Evolutionary conservation across 2,888 invertebrate genomes (phyloP), one percentile per base, ranked within the genome.

Genomic region (Tuberolachnus salignus): DNA sequence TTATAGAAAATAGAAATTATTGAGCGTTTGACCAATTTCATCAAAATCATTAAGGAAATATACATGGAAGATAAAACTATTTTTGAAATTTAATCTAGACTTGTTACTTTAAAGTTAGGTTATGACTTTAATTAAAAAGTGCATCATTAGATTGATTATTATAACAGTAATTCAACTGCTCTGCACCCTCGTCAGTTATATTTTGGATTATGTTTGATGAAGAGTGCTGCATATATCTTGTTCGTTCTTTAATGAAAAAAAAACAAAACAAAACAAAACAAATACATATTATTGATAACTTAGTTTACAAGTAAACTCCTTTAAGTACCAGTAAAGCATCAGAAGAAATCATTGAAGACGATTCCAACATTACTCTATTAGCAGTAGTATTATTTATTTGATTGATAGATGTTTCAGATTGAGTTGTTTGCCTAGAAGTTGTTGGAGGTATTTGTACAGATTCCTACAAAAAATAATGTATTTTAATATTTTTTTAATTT

Each of bases 141-240:
- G 69, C 51, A 61, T 67, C 57, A 69, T 59, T 69, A 16, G 69
- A 59, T 26, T 66, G 66, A 67, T 61, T 67, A 11, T 51, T 69
- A 61, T 16, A 78, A 42, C 57, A 42, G 21, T 51, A 78, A 51
- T 78, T 69, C 42, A 69, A n/a, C 3, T 78, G 78, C 69, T 69
- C 78, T 69, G 69, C 78, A 21, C 78, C 78, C 10, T 78, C 78
- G 11, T 78, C 59, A 16, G 69, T 69, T 69, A 78, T 78, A 34
- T 78, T 78, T 21, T 78, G 78, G 13, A 69, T 61, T 61, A 78
- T 69, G 69, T 61, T 78, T 59, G 78, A 69, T 19, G 78, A 78
- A 19, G 78, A 61, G 42, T 67, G 16, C 19, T 78, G 67, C n/a
- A n/a, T 49, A 78, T 51, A 61, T 69, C 51, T 61, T 78, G 69